Evolutionary conservation across 1,140 invertebrate species (phyloP), one percentile per base, ranked within the genome.

Genomic region (Ceratina japonica): DNA sequence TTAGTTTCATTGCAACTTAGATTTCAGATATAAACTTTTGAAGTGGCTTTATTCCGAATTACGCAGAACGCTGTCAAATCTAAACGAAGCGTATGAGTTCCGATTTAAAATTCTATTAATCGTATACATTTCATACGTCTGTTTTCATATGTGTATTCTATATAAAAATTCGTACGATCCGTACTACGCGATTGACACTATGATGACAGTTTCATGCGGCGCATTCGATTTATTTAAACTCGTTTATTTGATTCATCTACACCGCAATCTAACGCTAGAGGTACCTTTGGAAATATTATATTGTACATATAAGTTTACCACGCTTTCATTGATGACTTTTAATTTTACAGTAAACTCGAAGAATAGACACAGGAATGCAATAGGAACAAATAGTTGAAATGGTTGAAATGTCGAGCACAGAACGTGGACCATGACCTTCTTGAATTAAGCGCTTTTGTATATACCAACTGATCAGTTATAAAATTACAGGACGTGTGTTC

Each of bases 381-480:
- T 10, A 44, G 37, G 10, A 44, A 10, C 69, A 31, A 65, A 18
- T 13, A 61, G 2, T 31, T 62, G 22, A 4, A 37, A 18, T 8
- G 5, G 27, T 20, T 0, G 18, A 31, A 63, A 20, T 12, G 16
- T 13, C 20, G 16, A 52, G 22, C 22, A 18, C 16, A 16, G 12
- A n/a, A 66, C 13, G 18, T 7, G 1, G 0, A 4, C 12, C 44
- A 10, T 10, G 24, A 70, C 8, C n/a, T 70, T 62, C 24, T 79
- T 79, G 27, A 79, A 79, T 51, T 56, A 59, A 37, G 44, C 52
- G 51, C 52, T 51, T 4, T 1, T n/a, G 5, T 15, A 22, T 0
- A 20, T 65, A 66, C 77, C 77, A 79, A 79, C 52, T 16, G 37
- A 65, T 52, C 16, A 59, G 22, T n/a, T 37, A 16, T 18, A 74